Base-by-base conservation (phyloP, 2,797 vertebrate genomes). In the Notamacropus eugenii region DNA sequence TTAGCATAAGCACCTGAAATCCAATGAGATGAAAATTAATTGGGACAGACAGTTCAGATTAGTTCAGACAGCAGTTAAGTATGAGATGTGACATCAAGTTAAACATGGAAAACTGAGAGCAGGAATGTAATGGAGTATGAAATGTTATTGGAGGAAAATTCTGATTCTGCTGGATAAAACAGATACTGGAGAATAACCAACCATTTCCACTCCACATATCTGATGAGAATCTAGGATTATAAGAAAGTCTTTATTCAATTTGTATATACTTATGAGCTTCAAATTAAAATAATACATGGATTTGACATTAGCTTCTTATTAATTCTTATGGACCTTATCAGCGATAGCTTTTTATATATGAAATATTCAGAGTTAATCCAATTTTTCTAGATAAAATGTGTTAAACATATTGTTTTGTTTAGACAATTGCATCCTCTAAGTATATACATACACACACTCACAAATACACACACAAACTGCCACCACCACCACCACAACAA, bases 321-420 rank as follows among this genome's bases (percentile, higher is more conserved):
- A 46, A 10, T 82, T 82, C 16, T 82, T 82, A 82, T 10, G 22
- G 8, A 46, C 19, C 40, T 82, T 82, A 82, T 82, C 67, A 82
- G n/a, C 46, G 3, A 22, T 91, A 58, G 4, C 46, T 96, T 57
- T 94, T 92, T 52, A 91, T 94, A 95, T 52, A n/a, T 90, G 27
- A 55, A 14, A 94, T 93, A 55, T 14, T 94, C 55, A 40, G 13
- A 97, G 19, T 12, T 52, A 50, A 92, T 55, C 59, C n/a, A 95
- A 34, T 92, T 82, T 62, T 96, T 58, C 46, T 58, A 92, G 91
- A 90, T 82, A 95, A 95, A 62, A 90, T 92, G 56, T 92, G 55
- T 87, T 59, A 40, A 94, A 5, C 19, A 95, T 40, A 96, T 96
- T 87, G 93, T 56, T 95, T 92, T 82, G 22, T 46, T 82, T 82